Conservation (phyloP, 2,797 vertebrate genomes). For the Falco cherrug region DNA sequence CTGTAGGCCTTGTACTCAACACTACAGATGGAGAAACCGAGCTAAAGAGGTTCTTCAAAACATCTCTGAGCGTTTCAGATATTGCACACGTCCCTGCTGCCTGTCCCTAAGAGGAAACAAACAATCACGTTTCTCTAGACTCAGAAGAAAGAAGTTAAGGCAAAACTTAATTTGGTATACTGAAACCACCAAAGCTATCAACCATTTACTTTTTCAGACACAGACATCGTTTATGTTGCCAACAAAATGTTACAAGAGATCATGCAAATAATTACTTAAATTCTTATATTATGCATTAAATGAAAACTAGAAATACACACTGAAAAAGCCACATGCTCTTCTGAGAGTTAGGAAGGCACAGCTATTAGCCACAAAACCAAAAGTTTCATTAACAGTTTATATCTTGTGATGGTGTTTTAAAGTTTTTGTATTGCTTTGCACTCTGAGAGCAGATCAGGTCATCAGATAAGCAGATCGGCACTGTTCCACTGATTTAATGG, state of each 20-base stretch:
- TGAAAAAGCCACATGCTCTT: not conserved
- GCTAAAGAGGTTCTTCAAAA: constrained; percentile 82
- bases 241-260: not conserved
- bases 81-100: constrained; percentile 22
- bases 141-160: not conserved
- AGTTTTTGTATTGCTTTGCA: not conserved
- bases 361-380: not conserved
- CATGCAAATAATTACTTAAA: not conserved
- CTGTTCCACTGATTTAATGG: constrained; percentile 10
- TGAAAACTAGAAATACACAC: not conserved
- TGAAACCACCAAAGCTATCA: not conserved
- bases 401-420: not conserved
- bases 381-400: not conserved
- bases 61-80: constrained; percentile 72
- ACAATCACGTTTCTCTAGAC: not conserved
- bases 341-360: not conserved
- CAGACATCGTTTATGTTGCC: not conserved
- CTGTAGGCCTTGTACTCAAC: constrained; percentile 83
- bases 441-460: not conserved
- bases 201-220: not conserved
- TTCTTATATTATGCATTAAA: not conserved
- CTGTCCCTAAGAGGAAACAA: constrained; percentile 37
- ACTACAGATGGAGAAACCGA: constrained; percentile 82
- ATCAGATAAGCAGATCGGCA: constrained; percentile 18
- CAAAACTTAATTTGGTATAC: not conserved